Percentiles rank a stretch among this genome's conserved stretches.
phyloP scores from a whole-genome alignment of 2,113 vertebrate species.

The Ceyx cyanopectus region DNA sequence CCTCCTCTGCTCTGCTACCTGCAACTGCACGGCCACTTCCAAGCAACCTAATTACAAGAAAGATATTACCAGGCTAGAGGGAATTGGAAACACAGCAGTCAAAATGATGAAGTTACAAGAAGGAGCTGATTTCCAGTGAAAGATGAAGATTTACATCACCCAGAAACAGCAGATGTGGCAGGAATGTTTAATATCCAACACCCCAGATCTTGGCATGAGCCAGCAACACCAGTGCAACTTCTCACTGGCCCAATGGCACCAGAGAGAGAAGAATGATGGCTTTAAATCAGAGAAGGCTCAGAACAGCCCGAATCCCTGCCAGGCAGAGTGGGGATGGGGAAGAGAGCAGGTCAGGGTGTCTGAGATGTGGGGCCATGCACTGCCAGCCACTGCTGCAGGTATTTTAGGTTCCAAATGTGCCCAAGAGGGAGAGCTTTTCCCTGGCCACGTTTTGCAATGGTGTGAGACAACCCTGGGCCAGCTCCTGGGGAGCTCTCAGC shows the following conservation, averaged over 20 bases:
- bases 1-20: not conserved
- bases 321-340: not conserved
- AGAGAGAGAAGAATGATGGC: fast-evolving
- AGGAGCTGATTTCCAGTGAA: not conserved
- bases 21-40: not conserved
- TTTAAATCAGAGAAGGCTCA: not conserved
- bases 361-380: too few relatives aligned
- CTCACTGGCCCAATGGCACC: not conserved
- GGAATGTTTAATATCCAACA: not conserved
- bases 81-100: not conserved
- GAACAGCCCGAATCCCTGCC: not conserved
- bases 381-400: too few relatives aligned
- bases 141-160: not conserved
- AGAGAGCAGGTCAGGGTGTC: not conserved
- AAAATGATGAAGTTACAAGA: not conserved
- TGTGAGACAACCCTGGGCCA: not conserved
- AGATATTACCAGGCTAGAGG: not conserved
- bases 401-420: not conserved
- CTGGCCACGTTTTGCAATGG: not conserved
- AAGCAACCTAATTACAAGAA: not conserved
- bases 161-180: not conserved
- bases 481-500: not conserved
- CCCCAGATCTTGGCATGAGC: not conserved
- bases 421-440: not conserved
- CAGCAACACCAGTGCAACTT: not conserved